A percentile compares a stretch with the other conserved stretches of the same genome.
Conservation (phyloP, 2,797 vertebrate species). For the Ctenosaura bakeri region DNA sequence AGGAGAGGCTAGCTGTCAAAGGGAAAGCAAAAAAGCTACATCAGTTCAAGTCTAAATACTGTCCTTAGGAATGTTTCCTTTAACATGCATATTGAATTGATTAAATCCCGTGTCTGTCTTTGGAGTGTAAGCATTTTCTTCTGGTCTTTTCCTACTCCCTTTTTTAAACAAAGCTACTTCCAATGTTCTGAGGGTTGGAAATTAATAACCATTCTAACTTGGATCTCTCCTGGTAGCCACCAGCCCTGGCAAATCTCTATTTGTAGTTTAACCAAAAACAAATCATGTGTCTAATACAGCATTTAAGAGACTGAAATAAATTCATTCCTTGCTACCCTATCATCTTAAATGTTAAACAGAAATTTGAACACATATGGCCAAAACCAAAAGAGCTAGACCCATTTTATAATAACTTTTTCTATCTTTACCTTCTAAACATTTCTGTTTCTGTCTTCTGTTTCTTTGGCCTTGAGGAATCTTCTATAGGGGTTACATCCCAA, state of each 20-base stretch:
- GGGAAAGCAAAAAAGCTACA: neutral
- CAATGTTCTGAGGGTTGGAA: conserved; percentile 49
- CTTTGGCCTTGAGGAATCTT: conserved; percentile 62
- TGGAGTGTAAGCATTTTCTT: neutral
- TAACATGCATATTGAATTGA: conserved; percentile 32
- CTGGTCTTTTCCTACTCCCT: neutral
- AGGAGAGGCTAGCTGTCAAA: neutral
- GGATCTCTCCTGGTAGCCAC: conserved; percentile 55
- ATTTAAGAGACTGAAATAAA: conserved; percentile 74
- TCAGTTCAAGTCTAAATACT: conserved; percentile 37
- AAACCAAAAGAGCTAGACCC: conserved; percentile 63
- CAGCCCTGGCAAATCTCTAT: conserved; percentile 55
- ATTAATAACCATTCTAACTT: conserved; percentile 56
- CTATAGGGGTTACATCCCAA: neutral
- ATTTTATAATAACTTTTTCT: conserved; percentile 66
- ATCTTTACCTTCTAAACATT: conserved; percentile 72
- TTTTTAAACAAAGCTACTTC: conserved; percentile 48
- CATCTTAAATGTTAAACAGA: conserved; percentile 70
- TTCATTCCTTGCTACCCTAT: conserved; percentile 72
- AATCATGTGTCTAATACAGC: conserved; percentile 66
- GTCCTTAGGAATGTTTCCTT: conserved; percentile 28
- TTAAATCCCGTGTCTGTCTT: conserved; percentile 25
- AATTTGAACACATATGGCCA: conserved; percentile 73
- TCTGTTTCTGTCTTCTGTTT: conserved; percentile 45
- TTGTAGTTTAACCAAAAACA: conserved; percentile 50